These are phyloP conservation scores for Strix uralensis DNA, from an alignment of 2,113 vertebrate genomes.

Conservation along the genomic window DNA sequence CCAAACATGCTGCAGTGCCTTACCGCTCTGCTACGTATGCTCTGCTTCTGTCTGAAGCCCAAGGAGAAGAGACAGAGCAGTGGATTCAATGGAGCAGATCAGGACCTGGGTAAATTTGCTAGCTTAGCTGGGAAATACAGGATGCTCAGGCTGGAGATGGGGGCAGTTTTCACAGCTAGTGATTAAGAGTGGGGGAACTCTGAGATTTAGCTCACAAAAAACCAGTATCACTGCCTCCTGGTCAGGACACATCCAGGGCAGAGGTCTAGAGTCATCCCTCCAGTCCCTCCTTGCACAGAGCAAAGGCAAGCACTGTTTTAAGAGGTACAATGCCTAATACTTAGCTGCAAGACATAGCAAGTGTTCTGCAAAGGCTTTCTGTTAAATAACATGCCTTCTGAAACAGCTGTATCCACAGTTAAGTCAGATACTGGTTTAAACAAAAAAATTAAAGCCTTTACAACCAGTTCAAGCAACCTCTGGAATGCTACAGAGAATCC, in stretches of 20 bases:
- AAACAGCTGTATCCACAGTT: not conserved
- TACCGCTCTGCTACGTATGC: not conserved
- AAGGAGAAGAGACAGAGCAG: not conserved
- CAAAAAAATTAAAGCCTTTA: not conserved
- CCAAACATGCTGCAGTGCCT: not conserved
- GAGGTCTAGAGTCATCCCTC: not conserved
- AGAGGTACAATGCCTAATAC: not conserved
- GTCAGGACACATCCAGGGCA: not conserved
- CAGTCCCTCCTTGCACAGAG: not conserved
- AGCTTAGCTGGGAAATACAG: not conserved
- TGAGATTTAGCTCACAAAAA: not conserved
- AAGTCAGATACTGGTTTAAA: not conserved
- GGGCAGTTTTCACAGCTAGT: not conserved
- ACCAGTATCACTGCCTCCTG: not conserved
- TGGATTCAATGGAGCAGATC: accelerated
- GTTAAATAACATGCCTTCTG: not conserved
- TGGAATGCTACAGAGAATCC: not conserved
- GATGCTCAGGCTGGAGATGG: not conserved
- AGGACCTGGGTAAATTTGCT: not conserved
- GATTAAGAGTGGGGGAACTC: not conserved
- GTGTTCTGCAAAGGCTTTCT: not conserved
- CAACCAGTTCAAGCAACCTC: not conserved
- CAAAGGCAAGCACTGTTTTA: not conserved
- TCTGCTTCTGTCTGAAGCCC: not conserved
- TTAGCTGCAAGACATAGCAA: not conserved